Base-by-base conservation (phyloP, 2,113 vertebrate genomes). In the Festucalex cinctus region DNA sequence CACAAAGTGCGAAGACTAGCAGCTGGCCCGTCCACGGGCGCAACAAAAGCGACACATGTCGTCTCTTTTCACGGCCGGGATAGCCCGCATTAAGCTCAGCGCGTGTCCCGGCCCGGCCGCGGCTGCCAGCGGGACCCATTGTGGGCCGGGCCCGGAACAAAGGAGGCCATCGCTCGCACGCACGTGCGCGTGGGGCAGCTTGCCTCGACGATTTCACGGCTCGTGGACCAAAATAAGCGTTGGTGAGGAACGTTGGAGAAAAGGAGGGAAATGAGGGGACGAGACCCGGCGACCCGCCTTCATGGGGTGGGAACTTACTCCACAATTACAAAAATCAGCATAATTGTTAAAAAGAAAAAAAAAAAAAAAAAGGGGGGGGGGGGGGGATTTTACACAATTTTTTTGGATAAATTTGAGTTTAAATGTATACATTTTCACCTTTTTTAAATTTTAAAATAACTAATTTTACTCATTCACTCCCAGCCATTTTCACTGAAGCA, bases 11-110 rank as follows among this genome's bases (percentile, higher is more conserved):
- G 75, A 66, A 75, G 54, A 44, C 80, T 79, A 86, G 86, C 90
- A 92, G 87, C 88, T 90, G 88, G 86, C 75, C 37, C 19, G 3
- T 79, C 79, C 39, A n/a, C n/a, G n/a, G n/a, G 39, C 43, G 43
- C 43, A 89, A 88, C 90, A 91, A 92, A 90, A 84, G 89, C 77
- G 88, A 87, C 90, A 91, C 90, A 87, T 90, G 90, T 86, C 54
- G 63, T 82, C 76, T 87, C 75, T 81, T 86, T 88, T 77, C 83
- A 91, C 76, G 81, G 85, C 87, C 70, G 77, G n/a, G n/a, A 76
- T 81, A 75, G 84, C 77, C 74, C 90, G 75, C 88, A 78, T 90
- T 89, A 88, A 79, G 81, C 78, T 76, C 87, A 86, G 71, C 86
- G 80, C 83, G 85, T 90, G 88, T 82, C 85, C 54, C 24, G 22